A percentile compares a stretch with the other conserved stretches of the same genome.
Evolutionary conservation across 1,140 invertebrate species (phyloP).

Genomic region (Formica exsecta): DNA sequence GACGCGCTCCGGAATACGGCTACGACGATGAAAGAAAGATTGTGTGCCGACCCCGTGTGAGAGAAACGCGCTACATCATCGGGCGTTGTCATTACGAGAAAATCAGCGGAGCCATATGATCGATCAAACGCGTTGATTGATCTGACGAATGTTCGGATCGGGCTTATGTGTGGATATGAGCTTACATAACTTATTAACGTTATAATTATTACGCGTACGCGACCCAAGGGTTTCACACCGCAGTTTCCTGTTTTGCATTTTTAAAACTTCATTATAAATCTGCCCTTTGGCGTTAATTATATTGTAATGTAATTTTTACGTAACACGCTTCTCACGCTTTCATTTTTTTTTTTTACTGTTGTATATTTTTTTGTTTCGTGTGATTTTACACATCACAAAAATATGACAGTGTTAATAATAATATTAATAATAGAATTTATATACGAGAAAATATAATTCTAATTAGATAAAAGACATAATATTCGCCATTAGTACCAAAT

Average conservation of each 20-base stretch:
- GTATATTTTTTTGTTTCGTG: background rate
- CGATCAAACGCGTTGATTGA: slow-evolving; percentile 7
- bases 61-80: slow-evolving; percentile 6
- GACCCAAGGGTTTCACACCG: background rate
- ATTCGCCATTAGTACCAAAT: background rate
- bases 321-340: background rate
- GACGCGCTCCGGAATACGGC: slow-evolving; percentile 37
- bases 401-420: background rate
- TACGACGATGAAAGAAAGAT: slow-evolving; percentile 52
- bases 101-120: slow-evolving; percentile 7
- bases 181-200: background rate
- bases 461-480: background rate
- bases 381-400: background rate
- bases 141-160: background rate
- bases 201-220: slow-evolving; percentile 24
- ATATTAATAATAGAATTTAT: background rate
- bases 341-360: background rate
- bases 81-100: slow-evolving; percentile 19
- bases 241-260: background rate
- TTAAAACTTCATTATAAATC: slow-evolving; percentile 19
- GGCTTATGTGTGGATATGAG: background rate
- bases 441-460: background rate
- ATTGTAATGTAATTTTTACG: background rate
- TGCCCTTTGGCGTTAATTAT: slow-evolving; percentile 21
- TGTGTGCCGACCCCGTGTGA: background rate